Evolutionary conservation across 1,140 invertebrate species (phyloP).

Genomic region (Aphelinus certus): DNA sequence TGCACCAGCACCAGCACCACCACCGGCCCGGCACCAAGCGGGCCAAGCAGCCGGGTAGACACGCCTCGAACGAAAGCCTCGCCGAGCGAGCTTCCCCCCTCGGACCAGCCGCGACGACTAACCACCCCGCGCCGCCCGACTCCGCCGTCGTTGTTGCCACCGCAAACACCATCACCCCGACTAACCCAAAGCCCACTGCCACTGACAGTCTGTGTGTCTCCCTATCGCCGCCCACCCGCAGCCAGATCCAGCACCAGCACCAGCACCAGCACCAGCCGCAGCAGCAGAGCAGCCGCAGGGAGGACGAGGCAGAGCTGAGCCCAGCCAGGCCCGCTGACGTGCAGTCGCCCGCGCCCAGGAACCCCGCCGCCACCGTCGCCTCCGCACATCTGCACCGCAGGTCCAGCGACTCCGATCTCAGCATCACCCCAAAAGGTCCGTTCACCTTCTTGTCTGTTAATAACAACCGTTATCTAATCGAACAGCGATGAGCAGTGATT

Average conservation of each 20-base stretch:
- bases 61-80: constrained; percentile 18
- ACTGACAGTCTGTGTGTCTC: constrained; percentile 64
- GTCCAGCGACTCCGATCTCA: constrained; percentile 93
- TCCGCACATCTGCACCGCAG: constrained; percentile 71
- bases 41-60: background rate
- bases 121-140: background rate
- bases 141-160: too few species aligned
- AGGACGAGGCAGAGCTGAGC: constrained; percentile 38
- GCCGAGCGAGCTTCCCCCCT: background rate
- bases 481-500: too few species aligned
- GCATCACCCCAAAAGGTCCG: constrained; percentile 90
- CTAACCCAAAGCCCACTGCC: constrained; percentile 47
- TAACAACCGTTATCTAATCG: too few species aligned
- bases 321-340: constrained; percentile 51
- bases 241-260: constrained; percentile 35
- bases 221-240: constrained; percentile 56
- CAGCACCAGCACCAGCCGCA: constrained; percentile 14
- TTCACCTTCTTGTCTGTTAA: constrained; percentile 6
- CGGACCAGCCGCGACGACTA: background rate
- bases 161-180: background rate
- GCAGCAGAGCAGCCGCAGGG: constrained; percentile 1
- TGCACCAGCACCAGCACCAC: constrained; percentile 21
- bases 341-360: constrained; percentile 68
- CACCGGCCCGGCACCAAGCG: background rate
- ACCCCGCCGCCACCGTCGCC: constrained; percentile 53